Percentiles rank a stretch among this genome's conserved stretches.
phyloP scores from a whole-genome alignment of 2,888 invertebrate genomes.

The Galeopsomyia nigrocyanea region DNA sequence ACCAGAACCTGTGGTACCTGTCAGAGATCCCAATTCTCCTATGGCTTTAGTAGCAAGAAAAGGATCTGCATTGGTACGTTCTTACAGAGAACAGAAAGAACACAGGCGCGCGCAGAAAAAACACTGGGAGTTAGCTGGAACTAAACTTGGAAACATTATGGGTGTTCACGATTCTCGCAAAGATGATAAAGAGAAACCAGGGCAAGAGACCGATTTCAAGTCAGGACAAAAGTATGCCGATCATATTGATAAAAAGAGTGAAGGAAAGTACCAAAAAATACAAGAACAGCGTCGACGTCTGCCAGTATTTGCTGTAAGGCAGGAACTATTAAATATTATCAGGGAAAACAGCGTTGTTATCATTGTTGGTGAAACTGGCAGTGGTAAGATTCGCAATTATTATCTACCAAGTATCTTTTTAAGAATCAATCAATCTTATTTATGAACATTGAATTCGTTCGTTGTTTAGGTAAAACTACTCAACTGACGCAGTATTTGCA shows the following conservation, averaged over 20 bases:
- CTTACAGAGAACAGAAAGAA: constrained; percentile 96
- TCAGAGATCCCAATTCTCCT: constrained; percentile 95
- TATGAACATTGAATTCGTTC: neutral
- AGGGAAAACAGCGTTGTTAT: constrained; percentile 95
- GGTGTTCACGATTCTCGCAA: constrained; percentile 79
- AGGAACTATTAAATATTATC: constrained; percentile 91
- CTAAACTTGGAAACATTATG: constrained; percentile 96
- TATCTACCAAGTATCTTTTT: no score
- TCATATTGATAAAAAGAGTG: constrained; percentile 85
- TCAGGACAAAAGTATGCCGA: constrained; percentile 97
- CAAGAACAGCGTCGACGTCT: constrained; percentile 90
- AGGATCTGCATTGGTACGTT: constrained; percentile 91
- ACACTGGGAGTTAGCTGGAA: constrained; percentile 98
- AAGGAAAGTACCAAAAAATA: constrained; percentile 84
- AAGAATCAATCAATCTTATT: neutral
- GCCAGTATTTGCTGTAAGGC: constrained; percentile 95
- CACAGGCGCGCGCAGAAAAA: constrained; percentile 97
- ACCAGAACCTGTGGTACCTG: constrained; percentile 98
- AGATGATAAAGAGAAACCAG: constrained; percentile 76
- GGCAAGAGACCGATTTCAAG: constrained; percentile 80
- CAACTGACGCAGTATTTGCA: constrained; percentile 97
- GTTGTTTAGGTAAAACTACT: constrained; percentile 83
- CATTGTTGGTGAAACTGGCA: constrained; percentile 95
- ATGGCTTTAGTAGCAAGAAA: constrained; percentile 97
- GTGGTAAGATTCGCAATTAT: constrained; percentile 71